A percentile compares a stretch with the other conserved stretches of the same genome.
phyloP scores from a whole-genome alignment of 2,113 vertebrate species.

The Amphiprion ocellaris region DNA sequence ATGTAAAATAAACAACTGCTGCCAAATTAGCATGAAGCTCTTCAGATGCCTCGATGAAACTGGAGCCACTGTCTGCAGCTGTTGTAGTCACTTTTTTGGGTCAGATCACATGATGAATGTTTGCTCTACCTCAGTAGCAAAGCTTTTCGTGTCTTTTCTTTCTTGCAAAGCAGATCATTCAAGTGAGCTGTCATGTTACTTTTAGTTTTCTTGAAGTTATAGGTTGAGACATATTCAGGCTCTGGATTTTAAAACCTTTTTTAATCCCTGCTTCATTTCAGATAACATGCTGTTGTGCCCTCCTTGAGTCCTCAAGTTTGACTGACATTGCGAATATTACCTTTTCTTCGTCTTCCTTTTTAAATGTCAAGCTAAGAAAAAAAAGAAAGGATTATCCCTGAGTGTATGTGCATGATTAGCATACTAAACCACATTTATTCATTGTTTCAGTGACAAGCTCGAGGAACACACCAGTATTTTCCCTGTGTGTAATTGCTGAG shows the following conservation, averaged over 20 bases:
- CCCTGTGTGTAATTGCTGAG: constrained; percentile 21
- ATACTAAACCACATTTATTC: constrained; percentile 19
- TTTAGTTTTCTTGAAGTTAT: constrained; percentile 5
- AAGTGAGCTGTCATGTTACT: constrained; percentile 7
- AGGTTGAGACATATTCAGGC: constrained; percentile 12
- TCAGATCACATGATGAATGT: constrained; percentile 53
- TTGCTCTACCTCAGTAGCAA: constrained; percentile 44
- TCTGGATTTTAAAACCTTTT: constrained; percentile 5
- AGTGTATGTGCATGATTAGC: constrained; percentile 32
- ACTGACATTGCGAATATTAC: constrained; percentile 22
- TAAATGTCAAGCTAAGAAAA: constrained; percentile 10
- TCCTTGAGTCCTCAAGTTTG: neutral
- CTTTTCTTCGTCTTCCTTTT: constrained; percentile 12
- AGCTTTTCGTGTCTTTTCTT: constrained; percentile 32
- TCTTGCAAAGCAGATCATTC: constrained; percentile 16
- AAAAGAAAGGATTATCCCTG: constrained; percentile 22
- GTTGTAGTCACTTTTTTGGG: constrained; percentile 49
- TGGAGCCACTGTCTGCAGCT: constrained; percentile 56
- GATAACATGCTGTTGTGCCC: neutral
- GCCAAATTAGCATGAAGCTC: constrained; percentile 19
- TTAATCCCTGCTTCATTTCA: neutral
- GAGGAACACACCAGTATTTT: constrained; percentile 12
- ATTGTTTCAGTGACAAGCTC: constrained; percentile 33
- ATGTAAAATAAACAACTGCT: constrained; percentile 50
- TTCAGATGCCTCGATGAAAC: constrained; percentile 45